phyloP scores from a whole-genome alignment of 2,113 vertebrate species.

The Campylomormyrus numenius region DNA sequence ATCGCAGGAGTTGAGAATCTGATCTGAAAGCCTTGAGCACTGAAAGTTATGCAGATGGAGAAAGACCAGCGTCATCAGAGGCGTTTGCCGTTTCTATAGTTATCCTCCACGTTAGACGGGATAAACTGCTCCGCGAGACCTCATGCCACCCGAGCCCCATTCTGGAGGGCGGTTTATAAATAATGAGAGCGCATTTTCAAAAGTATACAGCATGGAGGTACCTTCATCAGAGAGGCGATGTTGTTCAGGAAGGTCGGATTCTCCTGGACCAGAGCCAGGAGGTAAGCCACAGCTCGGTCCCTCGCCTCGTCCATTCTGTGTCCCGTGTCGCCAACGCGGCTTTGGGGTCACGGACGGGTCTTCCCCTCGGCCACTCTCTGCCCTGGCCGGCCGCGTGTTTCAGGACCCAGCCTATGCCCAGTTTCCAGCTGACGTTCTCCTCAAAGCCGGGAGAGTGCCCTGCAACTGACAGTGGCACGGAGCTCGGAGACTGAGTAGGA shows the following conservation, averaged over 20 bases:
- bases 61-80: background rate
- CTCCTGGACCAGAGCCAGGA: conserved; percentile 14
- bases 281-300: background rate
- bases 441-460: background rate
- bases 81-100: background rate
- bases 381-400: background rate
- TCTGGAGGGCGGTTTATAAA: background rate
- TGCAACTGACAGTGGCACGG: background rate
- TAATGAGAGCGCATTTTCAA: background rate
- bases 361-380: background rate
- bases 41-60: background rate
- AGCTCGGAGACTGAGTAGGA: background rate
- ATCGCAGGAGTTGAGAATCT: background rate
- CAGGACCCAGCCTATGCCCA: background rate
- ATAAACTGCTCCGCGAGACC: background rate
- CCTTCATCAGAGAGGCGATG: background rate
- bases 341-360: background rate
- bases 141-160: background rate
- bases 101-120: background rate
- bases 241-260: conserved; percentile 1
- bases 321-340: background rate
- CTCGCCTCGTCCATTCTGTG: background rate
- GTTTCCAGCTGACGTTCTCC: background rate
- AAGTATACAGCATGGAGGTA: background rate
- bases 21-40: background rate